Evolutionary conservation across 2,797 vertebrate genomes (phyloP).

Genomic region (Parotocinclus haroldoi): DNA sequence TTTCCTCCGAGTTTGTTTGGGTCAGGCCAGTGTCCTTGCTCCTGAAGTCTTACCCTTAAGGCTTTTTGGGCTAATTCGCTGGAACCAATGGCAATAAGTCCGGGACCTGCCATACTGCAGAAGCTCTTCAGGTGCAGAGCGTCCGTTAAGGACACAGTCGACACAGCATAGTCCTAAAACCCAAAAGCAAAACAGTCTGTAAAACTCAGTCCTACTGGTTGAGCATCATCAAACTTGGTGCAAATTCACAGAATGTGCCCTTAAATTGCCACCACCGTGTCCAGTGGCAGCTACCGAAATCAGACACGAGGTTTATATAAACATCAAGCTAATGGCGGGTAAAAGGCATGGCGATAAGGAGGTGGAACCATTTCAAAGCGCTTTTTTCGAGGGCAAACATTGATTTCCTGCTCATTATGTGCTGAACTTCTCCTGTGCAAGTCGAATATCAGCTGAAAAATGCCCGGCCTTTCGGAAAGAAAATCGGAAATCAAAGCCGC

Average conservation of each 20-base stretch:
- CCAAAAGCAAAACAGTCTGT: conserved; percentile 36
- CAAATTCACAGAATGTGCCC: too few relatives aligned
- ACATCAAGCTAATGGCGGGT: conserved; percentile 11
- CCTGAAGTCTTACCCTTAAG: conserved; percentile 80
- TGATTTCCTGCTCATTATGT: conserved; percentile 32
- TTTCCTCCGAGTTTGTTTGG: too few relatives aligned
- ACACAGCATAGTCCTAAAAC: conserved; percentile 91
- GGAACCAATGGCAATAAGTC: conserved; percentile 90
- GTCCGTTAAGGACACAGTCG: conserved; percentile 85
- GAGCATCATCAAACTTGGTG: too few relatives aligned
- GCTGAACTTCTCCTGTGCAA: conserved; percentile 25
- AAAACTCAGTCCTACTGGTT: too few relatives aligned
- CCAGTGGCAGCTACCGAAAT: not conserved
- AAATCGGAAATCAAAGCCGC: conserved; percentile 29
- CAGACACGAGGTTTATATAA: conserved; percentile 24
- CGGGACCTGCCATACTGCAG: conserved; percentile 97
- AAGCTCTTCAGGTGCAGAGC: conserved; percentile 91
- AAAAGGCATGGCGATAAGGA: conserved; percentile 18
- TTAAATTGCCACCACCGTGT: too few relatives aligned
- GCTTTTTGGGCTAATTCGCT: conserved; percentile 92
- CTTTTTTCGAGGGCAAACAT: conserved; percentile 12
- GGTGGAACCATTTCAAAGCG: conserved; percentile 6
- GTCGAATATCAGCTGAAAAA: conserved; percentile 23
- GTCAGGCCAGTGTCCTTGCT: too few relatives aligned
- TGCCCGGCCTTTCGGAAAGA: conserved; percentile 35